Conservation (phyloP, 2,113 vertebrate genomes). For the Monarcha castaneiventris region DNA sequence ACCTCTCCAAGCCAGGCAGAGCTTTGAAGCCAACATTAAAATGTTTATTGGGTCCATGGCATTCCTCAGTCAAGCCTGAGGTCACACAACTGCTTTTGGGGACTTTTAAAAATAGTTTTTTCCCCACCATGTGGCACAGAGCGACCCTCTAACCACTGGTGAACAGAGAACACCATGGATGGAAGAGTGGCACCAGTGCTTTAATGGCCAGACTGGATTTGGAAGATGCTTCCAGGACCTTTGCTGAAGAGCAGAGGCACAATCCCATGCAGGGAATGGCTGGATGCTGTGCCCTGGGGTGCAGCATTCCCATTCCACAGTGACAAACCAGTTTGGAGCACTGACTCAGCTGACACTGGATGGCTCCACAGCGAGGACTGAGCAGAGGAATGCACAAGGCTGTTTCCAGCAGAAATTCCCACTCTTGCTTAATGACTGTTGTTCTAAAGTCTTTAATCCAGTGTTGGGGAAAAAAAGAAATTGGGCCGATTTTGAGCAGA, state of each 20-base stretch:
- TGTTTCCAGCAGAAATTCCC: not conserved
- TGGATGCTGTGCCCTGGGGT: rapidly evolving
- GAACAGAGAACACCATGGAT: rapidly evolving
- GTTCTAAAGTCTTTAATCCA: not conserved
- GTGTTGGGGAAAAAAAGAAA: not conserved
- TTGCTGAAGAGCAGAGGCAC: not conserved
- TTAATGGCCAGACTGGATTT: rapidly evolving
- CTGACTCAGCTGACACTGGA: rapidly evolving
- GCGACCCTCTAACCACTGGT: no score
- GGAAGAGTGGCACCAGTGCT: not conserved
- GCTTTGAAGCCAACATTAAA: not conserved
- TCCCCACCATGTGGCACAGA: rapidly evolving
- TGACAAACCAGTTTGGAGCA: rapidly evolving
- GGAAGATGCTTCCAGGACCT: not conserved
- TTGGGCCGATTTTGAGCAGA: not conserved
- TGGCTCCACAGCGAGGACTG: not conserved
- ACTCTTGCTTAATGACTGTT: rapidly evolving
- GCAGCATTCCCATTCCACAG: not conserved
- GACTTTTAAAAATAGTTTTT: not conserved
- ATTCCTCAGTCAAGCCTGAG: not conserved
- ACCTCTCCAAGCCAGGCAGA: not conserved
- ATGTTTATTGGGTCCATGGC: rapidly evolving
- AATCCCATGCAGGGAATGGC: rapidly evolving
- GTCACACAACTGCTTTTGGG: rapidly evolving
- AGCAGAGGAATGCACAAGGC: rapidly evolving